phyloP scores from a whole-genome alignment of 2,797 vertebrate genomes.

The Arremon brunneinucha region DNA sequence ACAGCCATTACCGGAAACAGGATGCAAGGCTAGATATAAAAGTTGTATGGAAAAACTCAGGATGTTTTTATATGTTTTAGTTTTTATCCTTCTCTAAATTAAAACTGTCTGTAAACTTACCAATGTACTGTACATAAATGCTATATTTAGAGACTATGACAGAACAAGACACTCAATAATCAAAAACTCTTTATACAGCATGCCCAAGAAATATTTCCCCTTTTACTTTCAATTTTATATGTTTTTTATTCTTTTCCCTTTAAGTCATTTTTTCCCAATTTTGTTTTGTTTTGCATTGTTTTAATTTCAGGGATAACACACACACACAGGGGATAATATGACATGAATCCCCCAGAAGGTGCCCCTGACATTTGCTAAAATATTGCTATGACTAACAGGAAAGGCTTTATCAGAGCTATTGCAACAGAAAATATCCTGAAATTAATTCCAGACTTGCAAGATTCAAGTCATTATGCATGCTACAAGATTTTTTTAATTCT shows the following conservation, averaged over 20 bases:
- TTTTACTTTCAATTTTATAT: not conserved
- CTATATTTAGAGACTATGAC: too few species aligned
- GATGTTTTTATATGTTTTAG: not conserved
- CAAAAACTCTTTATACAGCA: not conserved
- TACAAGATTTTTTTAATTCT: not conserved
- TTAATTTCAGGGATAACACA: not conserved
- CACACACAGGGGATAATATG: accelerated
- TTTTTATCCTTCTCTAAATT: not conserved
- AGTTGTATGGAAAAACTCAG: not conserved
- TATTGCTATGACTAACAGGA: not conserved
- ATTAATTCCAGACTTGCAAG: not conserved
- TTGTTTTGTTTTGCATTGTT: accelerated
- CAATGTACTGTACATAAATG: not conserved
- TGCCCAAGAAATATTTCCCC: not conserved
- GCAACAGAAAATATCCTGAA: not conserved
- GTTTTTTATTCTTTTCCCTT: not conserved
- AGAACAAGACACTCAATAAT: not conserved
- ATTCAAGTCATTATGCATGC: not conserved
- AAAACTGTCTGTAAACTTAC: not conserved
- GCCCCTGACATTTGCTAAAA: not conserved
- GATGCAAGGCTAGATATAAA: not conserved
- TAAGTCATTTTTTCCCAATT: accelerated
- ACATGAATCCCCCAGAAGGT: not conserved
- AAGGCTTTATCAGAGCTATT: not conserved
- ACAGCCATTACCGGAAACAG: not conserved